These are phyloP conservation scores for Masnerella sp. DNA, from an alignment of 2,888 invertebrate genomes.

Conservation along the genomic window DNA sequence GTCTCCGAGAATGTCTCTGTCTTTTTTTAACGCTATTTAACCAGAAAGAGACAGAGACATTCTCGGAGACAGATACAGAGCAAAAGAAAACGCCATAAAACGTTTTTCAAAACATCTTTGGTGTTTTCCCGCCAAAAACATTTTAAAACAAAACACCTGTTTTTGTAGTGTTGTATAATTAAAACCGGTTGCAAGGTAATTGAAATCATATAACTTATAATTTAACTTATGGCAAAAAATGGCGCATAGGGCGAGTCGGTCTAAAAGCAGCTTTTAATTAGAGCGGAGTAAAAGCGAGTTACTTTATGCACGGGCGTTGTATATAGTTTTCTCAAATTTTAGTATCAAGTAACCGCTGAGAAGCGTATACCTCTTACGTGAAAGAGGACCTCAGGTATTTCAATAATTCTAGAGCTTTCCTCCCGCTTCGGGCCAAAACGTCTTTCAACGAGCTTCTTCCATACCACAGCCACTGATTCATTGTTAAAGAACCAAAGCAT, in stretches of 20 bases:
- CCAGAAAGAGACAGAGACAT: too few relatives aligned
- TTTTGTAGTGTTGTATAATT: too few relatives aligned
- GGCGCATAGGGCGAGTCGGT: constrained; percentile 4
- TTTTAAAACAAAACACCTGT: too few relatives aligned
- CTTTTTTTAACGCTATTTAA: too few relatives aligned
- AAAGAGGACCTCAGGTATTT: constrained; percentile 50
- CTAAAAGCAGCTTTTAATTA: constrained; percentile 42
- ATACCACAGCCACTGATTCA: constrained; percentile 25
- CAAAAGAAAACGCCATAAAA: too few relatives aligned
- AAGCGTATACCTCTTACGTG: constrained; percentile 31
- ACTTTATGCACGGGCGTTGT: constrained; percentile 20
- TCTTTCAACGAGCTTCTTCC: constrained; percentile 44
- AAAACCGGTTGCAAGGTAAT: too few relatives aligned
- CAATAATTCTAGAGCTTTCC: constrained; percentile 49
- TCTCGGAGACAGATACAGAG: too few relatives aligned
- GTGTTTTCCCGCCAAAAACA: too few relatives aligned
- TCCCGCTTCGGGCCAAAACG: constrained; percentile 33
- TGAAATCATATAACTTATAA: constrained; percentile 16
- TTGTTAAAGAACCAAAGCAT: constrained; percentile 29
- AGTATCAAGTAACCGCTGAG: constrained; percentile 43
- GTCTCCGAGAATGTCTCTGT: too few relatives aligned
- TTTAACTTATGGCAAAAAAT: constrained; percentile 16
- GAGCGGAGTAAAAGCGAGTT: constrained; percentile 22
- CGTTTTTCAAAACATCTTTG: too few relatives aligned
- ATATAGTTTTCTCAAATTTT: constrained; percentile 39